Conservation (phyloP, 2,888 invertebrate species). For the Ecliptopera silaceata region DNA sequence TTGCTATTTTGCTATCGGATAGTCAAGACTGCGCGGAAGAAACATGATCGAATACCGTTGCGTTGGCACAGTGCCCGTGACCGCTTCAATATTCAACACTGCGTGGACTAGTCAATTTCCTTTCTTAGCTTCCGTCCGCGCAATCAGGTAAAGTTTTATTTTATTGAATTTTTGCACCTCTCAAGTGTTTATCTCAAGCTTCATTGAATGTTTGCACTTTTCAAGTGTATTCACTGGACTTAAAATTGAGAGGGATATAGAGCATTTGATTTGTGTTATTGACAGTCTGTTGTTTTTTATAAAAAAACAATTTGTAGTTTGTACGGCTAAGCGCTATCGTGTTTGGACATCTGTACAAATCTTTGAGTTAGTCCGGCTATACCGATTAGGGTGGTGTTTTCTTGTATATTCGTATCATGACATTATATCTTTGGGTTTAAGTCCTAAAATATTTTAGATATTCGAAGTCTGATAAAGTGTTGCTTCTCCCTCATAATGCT, state of each 20-base stretch:
- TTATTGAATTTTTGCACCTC: not conserved
- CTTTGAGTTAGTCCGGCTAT: too few relatives aligned
- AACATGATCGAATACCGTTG: slow-evolving; percentile 50
- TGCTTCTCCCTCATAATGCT: not conserved
- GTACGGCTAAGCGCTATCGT: not conserved
- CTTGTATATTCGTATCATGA: too few relatives aligned
- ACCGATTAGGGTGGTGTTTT: too few relatives aligned
- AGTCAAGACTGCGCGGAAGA: slow-evolving; percentile 51
- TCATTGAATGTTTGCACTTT: too few relatives aligned
- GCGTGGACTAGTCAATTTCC: slow-evolving; percentile 24
- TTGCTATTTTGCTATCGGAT: slow-evolving; percentile 12
- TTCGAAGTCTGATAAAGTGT: not conserved
- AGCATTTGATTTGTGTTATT: not conserved
- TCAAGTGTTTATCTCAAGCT: too few relatives aligned
- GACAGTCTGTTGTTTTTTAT: not conserved
- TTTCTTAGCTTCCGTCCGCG: slow-evolving; percentile 12
- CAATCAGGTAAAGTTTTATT: slow-evolving; percentile 3
- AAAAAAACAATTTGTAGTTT: too few relatives aligned
- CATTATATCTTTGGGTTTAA: too few relatives aligned
- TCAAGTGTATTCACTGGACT: not conserved
- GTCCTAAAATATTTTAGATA: too few relatives aligned
- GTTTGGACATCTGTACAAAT: too few relatives aligned
- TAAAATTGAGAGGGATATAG: not conserved
- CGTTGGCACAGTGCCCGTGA: slow-evolving; percentile 74
- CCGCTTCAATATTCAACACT: slow-evolving; percentile 39